phyloP scores from a whole-genome alignment of 2,888 invertebrate species.

The Mylabris sibirica region DNA sequence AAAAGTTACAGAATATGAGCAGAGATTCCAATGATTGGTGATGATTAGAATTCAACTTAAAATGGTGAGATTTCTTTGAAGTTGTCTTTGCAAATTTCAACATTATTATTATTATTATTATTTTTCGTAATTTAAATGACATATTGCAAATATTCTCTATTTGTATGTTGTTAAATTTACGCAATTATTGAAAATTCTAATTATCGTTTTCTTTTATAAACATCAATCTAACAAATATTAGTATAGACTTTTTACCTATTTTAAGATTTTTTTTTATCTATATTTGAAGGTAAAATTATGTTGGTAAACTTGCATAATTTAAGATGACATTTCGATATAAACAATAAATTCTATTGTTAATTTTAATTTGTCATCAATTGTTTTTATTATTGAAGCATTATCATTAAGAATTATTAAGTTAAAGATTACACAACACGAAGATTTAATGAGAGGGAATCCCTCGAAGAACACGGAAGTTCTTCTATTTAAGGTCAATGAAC shows the following conservation, averaged over 20 bases:
- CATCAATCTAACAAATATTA: not conserved
- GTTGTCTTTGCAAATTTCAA: too few relatives aligned
- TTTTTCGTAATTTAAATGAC: not conserved
- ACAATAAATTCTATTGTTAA: not conserved
- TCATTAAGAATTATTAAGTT: too few relatives aligned
- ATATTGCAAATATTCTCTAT: constrained; percentile 1
- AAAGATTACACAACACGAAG: too few relatives aligned
- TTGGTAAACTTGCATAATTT: not conserved
- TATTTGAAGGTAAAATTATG: not conserved
- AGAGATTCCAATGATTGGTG: too few relatives aligned
- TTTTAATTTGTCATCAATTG: not conserved
- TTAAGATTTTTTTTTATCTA: too few relatives aligned
- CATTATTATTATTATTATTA: not conserved
- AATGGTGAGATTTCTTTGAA: too few relatives aligned
- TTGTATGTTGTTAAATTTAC: not conserved
- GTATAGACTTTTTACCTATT: not conserved
- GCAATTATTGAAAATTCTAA: constrained; percentile 5
- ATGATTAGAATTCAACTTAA: too few relatives aligned
- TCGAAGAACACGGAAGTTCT: not conserved
- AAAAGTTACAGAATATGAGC: too few relatives aligned
- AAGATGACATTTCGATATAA: not conserved
- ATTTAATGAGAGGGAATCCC: too few relatives aligned
- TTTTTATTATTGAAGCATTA: too few relatives aligned
- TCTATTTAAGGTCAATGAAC: not conserved
- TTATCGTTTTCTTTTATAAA: not conserved